Evolutionary conservation across 1,140 invertebrate genomes (phyloP).

Genomic region (Drosophila eugracilis): DNA sequence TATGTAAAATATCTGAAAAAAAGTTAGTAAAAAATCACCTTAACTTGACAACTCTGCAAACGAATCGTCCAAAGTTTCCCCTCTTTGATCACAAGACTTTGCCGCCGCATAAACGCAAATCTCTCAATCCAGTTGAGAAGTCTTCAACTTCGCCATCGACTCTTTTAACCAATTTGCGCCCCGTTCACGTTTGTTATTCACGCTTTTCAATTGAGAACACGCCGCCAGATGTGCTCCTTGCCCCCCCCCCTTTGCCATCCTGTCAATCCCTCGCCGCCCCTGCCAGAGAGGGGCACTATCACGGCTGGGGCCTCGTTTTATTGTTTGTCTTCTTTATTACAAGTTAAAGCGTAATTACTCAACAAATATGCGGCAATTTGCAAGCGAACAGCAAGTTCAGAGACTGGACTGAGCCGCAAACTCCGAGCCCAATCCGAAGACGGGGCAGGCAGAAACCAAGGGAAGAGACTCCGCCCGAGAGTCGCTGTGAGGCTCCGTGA

Average conservation of each 20-base stretch:
- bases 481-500: constrained; percentile 37
- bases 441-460: constrained; percentile 12
- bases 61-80: neutral
- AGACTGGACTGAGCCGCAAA: neutral
- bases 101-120: constrained; percentile 52
- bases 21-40: too few relatives aligned
- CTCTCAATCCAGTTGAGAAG: constrained; percentile 26
- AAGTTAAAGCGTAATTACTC: constrained; percentile 83
- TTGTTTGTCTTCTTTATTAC: constrained; percentile 83
- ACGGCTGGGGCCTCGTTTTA: constrained; percentile 70
- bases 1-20: too few relatives aligned
- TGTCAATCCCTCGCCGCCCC: constrained; percentile 1
- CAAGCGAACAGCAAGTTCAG: constrained; percentile 49
- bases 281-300: constrained; percentile 32
- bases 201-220: constrained; percentile 81
- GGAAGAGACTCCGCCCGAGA: constrained; percentile 15
- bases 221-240: constrained; percentile 61
- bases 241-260: constrained; percentile 7
- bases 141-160: constrained; percentile 44
- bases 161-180: constrained; percentile 78
- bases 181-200: constrained; percentile 81
- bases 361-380: constrained; percentile 83
- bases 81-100: constrained; percentile 2
- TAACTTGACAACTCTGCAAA: too few relatives aligned
- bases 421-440: constrained; percentile 1